Percentiles rank a stretch among this genome's conserved stretches.
Evolutionary conservation across 2,797 vertebrate genomes (phyloP).

Genomic region (Lagocephalus sceleratus): DNA sequence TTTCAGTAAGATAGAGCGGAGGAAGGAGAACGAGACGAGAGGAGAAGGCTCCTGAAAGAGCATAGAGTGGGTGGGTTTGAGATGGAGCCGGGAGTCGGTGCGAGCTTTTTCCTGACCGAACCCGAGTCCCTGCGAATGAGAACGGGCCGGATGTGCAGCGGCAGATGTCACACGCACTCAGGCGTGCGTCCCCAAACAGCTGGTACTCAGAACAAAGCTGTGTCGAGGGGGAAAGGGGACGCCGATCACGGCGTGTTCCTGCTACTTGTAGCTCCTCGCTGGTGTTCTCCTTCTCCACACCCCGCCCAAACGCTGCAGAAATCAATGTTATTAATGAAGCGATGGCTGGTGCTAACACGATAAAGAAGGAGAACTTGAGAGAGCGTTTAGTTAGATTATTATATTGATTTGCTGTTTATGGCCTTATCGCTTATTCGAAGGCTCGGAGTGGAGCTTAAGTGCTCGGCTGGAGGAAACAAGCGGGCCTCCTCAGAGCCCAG

Average conservation of each 20-base stretch:
- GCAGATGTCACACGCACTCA: not conserved
- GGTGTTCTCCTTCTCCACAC: not conserved
- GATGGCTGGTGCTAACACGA: no score
- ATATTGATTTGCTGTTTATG: not conserved
- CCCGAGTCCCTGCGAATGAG: constrained; percentile 3
- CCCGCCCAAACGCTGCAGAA: not conserved
- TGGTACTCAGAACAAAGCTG: no score
- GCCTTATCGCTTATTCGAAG: not conserved
- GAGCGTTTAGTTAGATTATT: not conserved
- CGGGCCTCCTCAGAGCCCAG: constrained; percentile 5
- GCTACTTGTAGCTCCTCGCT: no score
- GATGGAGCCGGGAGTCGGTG: constrained; percentile 14
- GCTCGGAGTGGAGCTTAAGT: not conserved
- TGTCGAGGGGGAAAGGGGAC: no score
- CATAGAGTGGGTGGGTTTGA: constrained; percentile 37
- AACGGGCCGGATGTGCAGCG: not conserved
- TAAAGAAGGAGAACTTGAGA: no score
- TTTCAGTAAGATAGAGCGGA: not conserved
- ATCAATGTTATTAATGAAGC: no score
- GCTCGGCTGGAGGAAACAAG: constrained; percentile 8
- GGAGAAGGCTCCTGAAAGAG: constrained; percentile 11
- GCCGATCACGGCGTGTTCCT: no score
- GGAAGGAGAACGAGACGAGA: constrained; percentile 6
- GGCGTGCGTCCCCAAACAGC: not conserved
- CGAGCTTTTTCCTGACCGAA: constrained; percentile 8